Base-by-base conservation (phyloP, 1,140 invertebrate genomes). In the Trigoniulus corallinus region DNA sequence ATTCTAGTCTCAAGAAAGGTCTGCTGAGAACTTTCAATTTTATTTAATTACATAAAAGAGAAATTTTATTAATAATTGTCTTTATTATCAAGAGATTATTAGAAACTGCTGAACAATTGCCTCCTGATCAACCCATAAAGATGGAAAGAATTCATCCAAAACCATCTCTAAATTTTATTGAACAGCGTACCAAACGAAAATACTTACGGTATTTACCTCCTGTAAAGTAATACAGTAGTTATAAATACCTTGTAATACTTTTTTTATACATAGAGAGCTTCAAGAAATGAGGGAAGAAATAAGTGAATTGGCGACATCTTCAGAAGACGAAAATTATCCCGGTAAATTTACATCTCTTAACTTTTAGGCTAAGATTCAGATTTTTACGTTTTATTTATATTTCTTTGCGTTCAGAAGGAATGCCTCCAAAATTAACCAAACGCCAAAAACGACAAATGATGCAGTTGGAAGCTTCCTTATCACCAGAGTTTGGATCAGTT, bases 271-370 rank as follows among this genome's bases (percentile, higher is more conserved):
- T 53, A n/a, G 51, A 62, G 67, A 73, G 44, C 64, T 78, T 21
- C 58, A 68, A 22, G 68, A 71, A 42, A 67, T 74, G 2, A 58
- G 66, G 56, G 63, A 65, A 62, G 68, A 74, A 67, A 73, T 81
- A 39, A 80, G 78, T 46, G 70, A 79, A 57, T 59, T 72, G 59
- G 71, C 76, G 58, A 74, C 79, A 55, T 75, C 78, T 60, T 78
- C 81, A 54, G 74, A 79, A 55, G 74, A 79, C 74, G 75, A 82
- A 58, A 76, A 77, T 58, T 81, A 78, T 66, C 76, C 67, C 53
- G 67, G 66, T 69, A 55, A 50, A 34, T 51, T 7, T n/a, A n/a
- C n/a, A n/a, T n/a, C n/a, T 43, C 25, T 37, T 34, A 15, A n/a
- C 13, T 43, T 43, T 2, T 10, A 10, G 26, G 10, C n/a, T n/a